A percentile compares a stretch with the other conserved stretches of the same genome.
These are phyloP conservation scores for Erethizon dorsatum DNA, from an alignment of 2,797 vertebrate genomes.

Conservation along the genomic window DNA sequence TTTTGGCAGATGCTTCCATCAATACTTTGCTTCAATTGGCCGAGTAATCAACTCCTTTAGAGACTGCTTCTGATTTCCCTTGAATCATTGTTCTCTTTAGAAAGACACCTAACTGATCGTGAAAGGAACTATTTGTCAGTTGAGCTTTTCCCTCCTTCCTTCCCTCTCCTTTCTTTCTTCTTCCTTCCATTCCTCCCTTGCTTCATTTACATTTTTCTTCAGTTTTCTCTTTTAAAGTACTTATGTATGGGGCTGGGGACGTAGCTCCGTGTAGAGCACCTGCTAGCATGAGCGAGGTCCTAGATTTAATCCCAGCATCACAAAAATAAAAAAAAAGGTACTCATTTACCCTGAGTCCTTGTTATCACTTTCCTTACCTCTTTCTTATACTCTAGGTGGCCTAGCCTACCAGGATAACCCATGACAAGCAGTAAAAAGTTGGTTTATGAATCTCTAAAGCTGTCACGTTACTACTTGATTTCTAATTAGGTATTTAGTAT, in stretches of 20 bases:
- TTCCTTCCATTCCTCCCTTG: background rate
- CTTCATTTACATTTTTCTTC: background rate
- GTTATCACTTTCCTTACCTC: background rate
- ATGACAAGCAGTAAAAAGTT: background rate
- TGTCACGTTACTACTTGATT: background rate
- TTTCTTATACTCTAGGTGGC: background rate
- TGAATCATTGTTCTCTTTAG: background rate
- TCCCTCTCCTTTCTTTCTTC: background rate
- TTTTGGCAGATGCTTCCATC: background rate
- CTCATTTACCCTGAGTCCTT: background rate
- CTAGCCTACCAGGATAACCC: background rate
- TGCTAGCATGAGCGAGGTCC: background rate
- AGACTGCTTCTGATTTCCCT: conserved; percentile 42
- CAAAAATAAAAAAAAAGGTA: background rate
- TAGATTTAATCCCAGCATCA: background rate
- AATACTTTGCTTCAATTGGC: conserved; percentile 18
- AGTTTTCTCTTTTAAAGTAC: conserved; percentile 20
- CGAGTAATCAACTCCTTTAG: background rate
- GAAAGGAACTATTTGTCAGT: background rate
- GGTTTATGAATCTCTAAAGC: conserved; percentile 38
- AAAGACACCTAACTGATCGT: background rate
- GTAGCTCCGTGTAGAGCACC: background rate
- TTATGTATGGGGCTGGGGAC: background rate
- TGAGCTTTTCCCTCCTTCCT: background rate
- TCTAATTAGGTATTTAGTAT: background rate